Evolutionary conservation across 2,888 invertebrate genomes (phyloP).

Genomic region (Blomia tropicalis): DNA sequence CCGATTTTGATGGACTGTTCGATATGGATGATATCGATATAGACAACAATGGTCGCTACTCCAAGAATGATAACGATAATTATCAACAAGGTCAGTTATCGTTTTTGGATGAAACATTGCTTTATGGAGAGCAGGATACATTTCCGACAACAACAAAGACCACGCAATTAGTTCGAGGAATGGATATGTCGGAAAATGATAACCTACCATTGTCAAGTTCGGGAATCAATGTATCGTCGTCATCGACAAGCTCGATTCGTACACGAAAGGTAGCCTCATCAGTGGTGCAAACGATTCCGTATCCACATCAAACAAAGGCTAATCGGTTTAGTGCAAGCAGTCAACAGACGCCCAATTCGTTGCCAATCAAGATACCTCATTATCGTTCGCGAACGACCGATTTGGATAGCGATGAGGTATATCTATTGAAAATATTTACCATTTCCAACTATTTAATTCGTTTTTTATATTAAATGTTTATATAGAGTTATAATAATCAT

Average conservation of each 20-base stretch:
- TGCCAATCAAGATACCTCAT: constrained; percentile 6
- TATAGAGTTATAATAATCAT: no score
- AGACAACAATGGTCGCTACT: background rate
- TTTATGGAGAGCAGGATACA: constrained; percentile 4
- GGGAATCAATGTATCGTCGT: background rate
- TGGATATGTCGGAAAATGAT: background rate
- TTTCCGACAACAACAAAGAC: background rate
- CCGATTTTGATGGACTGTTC: constrained; percentile 1
- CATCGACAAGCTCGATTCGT: background rate
- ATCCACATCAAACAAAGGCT: background rate
- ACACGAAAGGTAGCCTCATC: constrained; percentile 5
- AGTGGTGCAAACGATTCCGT: background rate
- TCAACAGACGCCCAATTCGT: constrained; percentile 3
- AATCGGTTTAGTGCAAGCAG: background rate
- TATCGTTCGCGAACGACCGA: background rate
- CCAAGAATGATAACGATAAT: background rate
- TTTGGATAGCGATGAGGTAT: constrained; percentile 2
- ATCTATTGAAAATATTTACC: background rate
- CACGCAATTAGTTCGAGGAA: background rate
- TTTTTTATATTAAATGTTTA: background rate
- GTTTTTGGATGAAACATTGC: no score
- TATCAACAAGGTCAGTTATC: background rate
- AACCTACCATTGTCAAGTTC: background rate
- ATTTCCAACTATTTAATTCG: background rate
- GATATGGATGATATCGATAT: constrained; percentile 11